These are phyloP conservation scores for Lacerta viridis DNA, from an alignment of 2,797 vertebrate species.

Conservation along the genomic window DNA sequence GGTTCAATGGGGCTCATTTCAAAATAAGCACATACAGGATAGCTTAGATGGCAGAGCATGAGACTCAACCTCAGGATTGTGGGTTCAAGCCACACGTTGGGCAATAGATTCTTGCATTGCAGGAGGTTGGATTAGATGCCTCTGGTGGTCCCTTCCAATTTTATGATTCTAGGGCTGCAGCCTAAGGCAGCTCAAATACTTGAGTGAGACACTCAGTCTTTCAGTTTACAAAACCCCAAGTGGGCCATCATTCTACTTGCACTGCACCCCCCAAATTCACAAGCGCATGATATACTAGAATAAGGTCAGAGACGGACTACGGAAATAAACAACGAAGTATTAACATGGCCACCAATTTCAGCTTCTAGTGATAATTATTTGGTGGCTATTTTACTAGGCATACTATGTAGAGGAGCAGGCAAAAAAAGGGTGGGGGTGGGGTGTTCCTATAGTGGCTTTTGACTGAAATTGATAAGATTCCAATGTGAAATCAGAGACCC, in stretches of 20 bases:
- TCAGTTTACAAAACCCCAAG: background rate
- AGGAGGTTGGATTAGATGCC: too few relatives aligned
- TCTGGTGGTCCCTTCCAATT: too few relatives aligned
- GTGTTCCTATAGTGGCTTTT: background rate
- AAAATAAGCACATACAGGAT: background rate
- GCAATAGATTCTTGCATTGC: too few relatives aligned
- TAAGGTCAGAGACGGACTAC: background rate
- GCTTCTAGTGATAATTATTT: background rate
- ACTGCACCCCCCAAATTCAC: background rate
- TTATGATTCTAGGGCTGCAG: background rate
- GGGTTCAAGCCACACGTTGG: too few relatives aligned
- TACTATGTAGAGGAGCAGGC: background rate
- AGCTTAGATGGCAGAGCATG: too few relatives aligned
- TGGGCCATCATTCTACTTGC: background rate
- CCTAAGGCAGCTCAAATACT: background rate
- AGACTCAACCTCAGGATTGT: too few relatives aligned
- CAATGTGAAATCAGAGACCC: constrained; percentile 12
- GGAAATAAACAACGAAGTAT: background rate
- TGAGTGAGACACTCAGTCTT: background rate
- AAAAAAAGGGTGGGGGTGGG: too few relatives aligned
- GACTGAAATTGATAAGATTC: constrained; percentile 18
- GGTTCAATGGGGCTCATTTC: background rate
- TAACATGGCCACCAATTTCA: background rate
- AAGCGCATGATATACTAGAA: background rate
- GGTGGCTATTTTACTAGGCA: background rate